These are phyloP conservation scores for Gambelia wislizenii DNA, from an alignment of 2,797 vertebrate genomes.

Conservation along the genomic window DNA sequence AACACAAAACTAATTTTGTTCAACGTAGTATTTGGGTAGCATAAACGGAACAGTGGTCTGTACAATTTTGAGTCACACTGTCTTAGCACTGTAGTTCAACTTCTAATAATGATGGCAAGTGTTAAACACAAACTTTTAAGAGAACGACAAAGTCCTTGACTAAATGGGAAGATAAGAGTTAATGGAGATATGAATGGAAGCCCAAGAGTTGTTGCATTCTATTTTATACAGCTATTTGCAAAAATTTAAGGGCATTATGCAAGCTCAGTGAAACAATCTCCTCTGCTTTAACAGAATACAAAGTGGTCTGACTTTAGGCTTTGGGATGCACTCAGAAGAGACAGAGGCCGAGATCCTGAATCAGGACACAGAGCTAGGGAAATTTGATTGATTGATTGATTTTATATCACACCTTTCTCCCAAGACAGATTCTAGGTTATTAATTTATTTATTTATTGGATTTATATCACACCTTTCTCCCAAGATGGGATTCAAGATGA, in stretches of 20 bases:
- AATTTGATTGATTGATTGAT: no score
- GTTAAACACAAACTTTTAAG: not conserved
- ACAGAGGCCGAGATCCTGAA: not conserved
- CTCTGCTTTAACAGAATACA: not conserved
- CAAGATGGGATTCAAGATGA: no score
- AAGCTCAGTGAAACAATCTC: not conserved
- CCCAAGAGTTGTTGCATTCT: no score
- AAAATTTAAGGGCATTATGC: not conserved
- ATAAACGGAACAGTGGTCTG: conserved; percentile 1
- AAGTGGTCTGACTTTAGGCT: not conserved
- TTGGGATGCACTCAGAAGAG: not conserved
- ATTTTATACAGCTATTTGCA: not conserved
- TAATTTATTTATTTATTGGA: no score
- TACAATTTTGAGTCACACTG: not conserved
- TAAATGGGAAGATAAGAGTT: not conserved
- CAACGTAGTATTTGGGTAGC: not conserved
- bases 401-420: no score
- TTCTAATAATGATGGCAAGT: not conserved
- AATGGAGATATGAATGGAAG: not conserved
- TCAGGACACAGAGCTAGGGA: no score
- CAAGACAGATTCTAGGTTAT: no score
- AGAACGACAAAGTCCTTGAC: not conserved
- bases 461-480: no score
- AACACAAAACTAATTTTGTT: not conserved
- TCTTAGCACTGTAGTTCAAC: not conserved